Conservation (phyloP, 2,797 vertebrate species). For the Amazona ochrocephala region DNA sequence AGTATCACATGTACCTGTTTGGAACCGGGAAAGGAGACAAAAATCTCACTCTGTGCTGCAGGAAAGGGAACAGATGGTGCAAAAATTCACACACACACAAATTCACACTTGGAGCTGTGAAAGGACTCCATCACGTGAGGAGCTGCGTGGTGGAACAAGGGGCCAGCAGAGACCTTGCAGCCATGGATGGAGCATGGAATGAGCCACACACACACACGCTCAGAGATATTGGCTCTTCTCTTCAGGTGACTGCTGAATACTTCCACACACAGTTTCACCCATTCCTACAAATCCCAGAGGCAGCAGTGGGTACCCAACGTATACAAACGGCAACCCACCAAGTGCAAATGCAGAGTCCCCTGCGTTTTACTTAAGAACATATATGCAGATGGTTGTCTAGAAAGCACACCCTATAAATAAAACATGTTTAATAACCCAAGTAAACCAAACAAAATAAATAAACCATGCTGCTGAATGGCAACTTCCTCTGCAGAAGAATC, state of each 20-base stretch:
- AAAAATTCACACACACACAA: not conserved
- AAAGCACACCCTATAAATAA: constrained; percentile 55
- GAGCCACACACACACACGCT: accelerated
- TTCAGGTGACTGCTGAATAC: not conserved
- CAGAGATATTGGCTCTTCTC: not conserved
- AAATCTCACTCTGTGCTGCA: constrained; percentile 25
- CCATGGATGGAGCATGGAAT: accelerated
- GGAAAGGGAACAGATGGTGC: constrained; percentile 44
- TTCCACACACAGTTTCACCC: not conserved
- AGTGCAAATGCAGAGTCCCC: not conserved
- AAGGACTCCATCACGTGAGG: not conserved
- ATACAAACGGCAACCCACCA: not conserved
- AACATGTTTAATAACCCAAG: constrained; percentile 50
- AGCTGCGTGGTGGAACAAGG: not conserved
- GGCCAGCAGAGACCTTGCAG: not conserved
- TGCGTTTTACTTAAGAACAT: not conserved
- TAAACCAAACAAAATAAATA: constrained; percentile 61
- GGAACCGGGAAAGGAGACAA: not conserved
- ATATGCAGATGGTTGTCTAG: constrained; percentile 1
- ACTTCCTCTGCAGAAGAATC: not conserved
- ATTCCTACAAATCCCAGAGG: not conserved
- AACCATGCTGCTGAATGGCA: constrained; percentile 23
- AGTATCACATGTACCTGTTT: not conserved
- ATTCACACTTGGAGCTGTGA: not conserved
- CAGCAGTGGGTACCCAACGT: not conserved